Conservation (phyloP, 2,797 vertebrate species). For the Mormyrus hasselquistii region DNA sequence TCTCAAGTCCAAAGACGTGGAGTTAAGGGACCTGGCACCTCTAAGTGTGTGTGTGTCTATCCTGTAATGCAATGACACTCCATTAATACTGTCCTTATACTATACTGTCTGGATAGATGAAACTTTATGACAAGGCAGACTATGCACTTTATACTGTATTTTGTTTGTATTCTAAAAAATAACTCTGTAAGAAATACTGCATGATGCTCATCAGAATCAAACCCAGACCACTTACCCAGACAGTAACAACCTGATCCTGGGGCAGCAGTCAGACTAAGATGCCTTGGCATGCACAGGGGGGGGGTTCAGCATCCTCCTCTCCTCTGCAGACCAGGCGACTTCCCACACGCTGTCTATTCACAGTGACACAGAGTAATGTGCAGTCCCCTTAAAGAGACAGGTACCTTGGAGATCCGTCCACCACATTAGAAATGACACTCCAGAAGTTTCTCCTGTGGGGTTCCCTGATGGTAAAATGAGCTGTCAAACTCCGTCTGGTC, state of each 20-base stretch:
- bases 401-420: conserved; percentile 21
- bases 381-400: conserved; percentile 27
- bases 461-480: background rate
- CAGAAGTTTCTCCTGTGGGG: background rate
- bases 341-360: conserved; percentile 5
- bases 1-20: background rate
- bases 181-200: background rate
- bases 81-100: background rate
- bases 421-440: background rate
- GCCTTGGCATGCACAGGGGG: background rate
- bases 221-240: background rate
- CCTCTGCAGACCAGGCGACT: background rate
- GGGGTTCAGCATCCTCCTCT: background rate
- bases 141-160: background rate
- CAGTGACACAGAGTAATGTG: conserved; percentile 26
- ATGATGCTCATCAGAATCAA: background rate
- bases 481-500: background rate
- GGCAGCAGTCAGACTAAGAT: background rate
- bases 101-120: background rate
- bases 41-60: background rate
- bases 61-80: background rate
- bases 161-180: background rate
- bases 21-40: background rate
- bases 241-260: background rate
- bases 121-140: background rate